phyloP scores from a whole-genome alignment of 2,888 invertebrate genomes.

The Panopea generosa region DNA sequence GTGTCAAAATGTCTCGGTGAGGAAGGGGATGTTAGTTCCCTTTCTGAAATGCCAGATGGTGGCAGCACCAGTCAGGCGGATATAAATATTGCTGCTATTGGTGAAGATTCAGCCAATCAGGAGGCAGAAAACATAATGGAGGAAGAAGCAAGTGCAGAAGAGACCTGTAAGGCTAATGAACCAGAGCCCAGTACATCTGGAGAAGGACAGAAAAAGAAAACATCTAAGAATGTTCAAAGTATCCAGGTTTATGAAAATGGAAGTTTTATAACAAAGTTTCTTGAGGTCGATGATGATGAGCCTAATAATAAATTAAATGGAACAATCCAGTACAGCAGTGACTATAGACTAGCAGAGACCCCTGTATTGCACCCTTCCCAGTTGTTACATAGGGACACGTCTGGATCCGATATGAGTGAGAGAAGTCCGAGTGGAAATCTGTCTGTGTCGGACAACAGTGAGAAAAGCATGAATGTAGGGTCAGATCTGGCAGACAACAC shows the following conservation, averaged over 20 bases:
- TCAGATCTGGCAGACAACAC: conserved; percentile 13
- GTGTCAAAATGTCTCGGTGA: conserved; percentile 89
- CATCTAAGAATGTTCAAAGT: conserved; percentile 53
- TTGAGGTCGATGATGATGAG: conserved; percentile 66
- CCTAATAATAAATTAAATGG: conserved; percentile 64
- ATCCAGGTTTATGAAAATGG: conserved; percentile 70
- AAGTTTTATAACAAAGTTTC: conserved; percentile 59
- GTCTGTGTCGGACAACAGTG: conserved; percentile 25
- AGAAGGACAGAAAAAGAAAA: conserved; percentile 6
- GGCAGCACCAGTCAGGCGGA: conserved; percentile 24
- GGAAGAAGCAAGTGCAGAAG: conserved; percentile 27
- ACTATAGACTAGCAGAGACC: conserved; percentile 68
- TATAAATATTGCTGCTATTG: conserved; percentile 38
- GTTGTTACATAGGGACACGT: conserved; percentile 12
- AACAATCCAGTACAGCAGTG: conserved; percentile 70
- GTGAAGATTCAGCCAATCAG: conserved; percentile 45
- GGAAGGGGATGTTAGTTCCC: conserved; percentile 19
- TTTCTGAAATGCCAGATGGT: not conserved
- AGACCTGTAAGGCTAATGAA: conserved; percentile 5
- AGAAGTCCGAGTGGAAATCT: conserved; percentile 25
- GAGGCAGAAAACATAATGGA: conserved; percentile 35
- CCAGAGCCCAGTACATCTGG: not conserved
- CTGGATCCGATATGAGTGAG: conserved; percentile 38
- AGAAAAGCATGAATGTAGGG: conserved; percentile 10
- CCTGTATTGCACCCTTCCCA: not conserved